A percentile compares a stretch with the other conserved stretches of the same genome.
phyloP scores from a whole-genome alignment of 2,888 invertebrate species.

The Aleiodes leptofemur region DNA sequence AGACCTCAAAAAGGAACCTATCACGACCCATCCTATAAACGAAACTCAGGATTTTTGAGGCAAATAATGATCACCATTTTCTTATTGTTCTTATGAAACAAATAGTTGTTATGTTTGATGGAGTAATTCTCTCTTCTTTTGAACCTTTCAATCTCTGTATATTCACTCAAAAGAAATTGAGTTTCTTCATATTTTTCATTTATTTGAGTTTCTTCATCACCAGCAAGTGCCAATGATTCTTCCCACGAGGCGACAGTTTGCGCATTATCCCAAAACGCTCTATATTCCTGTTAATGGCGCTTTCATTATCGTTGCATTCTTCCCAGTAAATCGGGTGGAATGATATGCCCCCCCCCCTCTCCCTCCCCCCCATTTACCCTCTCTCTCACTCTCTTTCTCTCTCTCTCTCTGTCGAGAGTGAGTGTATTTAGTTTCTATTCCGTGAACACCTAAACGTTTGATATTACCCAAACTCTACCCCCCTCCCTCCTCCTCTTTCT shows the following conservation, averaged over 20 bases:
- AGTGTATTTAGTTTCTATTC: slow-evolving; percentile 71
- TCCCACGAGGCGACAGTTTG: slow-evolving; percentile 28
- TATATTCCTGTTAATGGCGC: slow-evolving; percentile 58
- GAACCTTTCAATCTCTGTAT: too few relatives aligned
- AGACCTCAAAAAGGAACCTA: too few relatives aligned
- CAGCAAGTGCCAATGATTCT: not conserved
- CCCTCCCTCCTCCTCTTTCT: slow-evolving; percentile 35
- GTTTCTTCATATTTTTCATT: not conserved
- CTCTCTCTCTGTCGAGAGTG: slow-evolving; percentile 60
- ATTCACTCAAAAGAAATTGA: not conserved
- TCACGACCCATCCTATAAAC: too few relatives aligned
- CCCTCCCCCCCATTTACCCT: too few relatives aligned
- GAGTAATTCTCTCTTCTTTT: too few relatives aligned
- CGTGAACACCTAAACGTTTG: slow-evolving; percentile 71
- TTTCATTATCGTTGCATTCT: slow-evolving; percentile 72
- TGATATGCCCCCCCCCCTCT: slow-evolving; percentile 65
- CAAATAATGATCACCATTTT: too few relatives aligned
- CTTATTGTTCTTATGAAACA: too few relatives aligned
- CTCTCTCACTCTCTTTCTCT: slow-evolving; percentile 24
- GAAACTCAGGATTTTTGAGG: too few relatives aligned
- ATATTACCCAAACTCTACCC: slow-evolving; percentile 66
- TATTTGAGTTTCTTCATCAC: not conserved
- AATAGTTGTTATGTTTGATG: too few relatives aligned
- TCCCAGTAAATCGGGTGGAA: slow-evolving; percentile 72
- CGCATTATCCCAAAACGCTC: slow-evolving; percentile 42